A percentile compares a stretch with the other conserved stretches of the same genome.
These are phyloP conservation scores for Cossypha polioptera DNA, from an alignment of 2,797 vertebrate genomes.

Conservation along the genomic window DNA sequence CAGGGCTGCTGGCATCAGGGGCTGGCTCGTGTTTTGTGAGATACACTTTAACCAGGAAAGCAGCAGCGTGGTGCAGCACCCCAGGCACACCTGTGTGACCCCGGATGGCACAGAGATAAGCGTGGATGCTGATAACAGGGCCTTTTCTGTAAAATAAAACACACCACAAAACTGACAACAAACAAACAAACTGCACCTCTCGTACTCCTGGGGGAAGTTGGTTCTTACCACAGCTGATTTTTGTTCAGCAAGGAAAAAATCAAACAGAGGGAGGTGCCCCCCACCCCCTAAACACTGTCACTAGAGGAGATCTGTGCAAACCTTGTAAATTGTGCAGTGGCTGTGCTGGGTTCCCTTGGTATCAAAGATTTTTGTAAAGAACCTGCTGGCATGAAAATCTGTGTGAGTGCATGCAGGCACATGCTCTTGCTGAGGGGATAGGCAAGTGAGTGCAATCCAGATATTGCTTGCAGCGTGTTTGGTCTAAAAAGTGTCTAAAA, in stretches of 20 bases:
- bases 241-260: not conserved
- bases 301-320: not conserved
- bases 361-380: not conserved
- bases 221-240: not conserved
- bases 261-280: not conserved
- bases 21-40: not conserved
- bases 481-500: not conserved
- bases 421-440: fast-evolving
- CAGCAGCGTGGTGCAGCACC: not conserved
- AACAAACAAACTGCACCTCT: not conserved
- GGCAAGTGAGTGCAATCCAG: not conserved
- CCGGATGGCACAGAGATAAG: not conserved
- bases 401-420: not conserved
- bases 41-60: not conserved
- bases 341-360: not conserved
- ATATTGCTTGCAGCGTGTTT: not conserved
- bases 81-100: not conserved
- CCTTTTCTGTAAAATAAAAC: not conserved
- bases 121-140: not conserved
- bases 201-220: not conserved
- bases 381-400: not conserved
- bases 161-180: not conserved
- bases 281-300: fast-evolving
- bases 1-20: not conserved
- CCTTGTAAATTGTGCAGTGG: not conserved